Conservation (phyloP, 2,888 invertebrate species). For the Metacarcinus magister region DNA sequence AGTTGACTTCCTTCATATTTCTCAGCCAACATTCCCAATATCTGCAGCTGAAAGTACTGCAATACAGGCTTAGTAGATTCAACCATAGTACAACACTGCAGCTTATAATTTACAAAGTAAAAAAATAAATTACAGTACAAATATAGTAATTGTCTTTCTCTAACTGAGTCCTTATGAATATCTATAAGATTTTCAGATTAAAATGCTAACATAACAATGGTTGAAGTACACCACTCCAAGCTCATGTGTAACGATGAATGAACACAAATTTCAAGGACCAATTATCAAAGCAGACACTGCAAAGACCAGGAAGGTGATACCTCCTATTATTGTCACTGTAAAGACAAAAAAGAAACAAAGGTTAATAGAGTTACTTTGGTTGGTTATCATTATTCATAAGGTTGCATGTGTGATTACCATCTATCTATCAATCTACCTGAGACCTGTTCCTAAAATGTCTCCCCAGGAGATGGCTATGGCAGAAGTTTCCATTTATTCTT, state of each 20-base stretch:
- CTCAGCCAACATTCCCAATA: background rate
- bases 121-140: slow-evolving; percentile 30
- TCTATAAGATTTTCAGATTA: background rate
- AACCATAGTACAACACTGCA: background rate
- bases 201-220: background rate
- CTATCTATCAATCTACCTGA: background rate
- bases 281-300: slow-evolving; percentile 94
- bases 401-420: background rate
- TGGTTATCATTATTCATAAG: background rate
- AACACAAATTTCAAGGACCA: slow-evolving; percentile 73
- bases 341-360: slow-evolving; percentile 84
- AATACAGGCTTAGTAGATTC: background rate
- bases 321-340: slow-evolving; percentile 98
- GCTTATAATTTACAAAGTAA: slow-evolving; percentile 39
- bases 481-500: no score
- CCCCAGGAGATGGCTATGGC: no score
- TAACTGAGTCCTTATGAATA: background rate
- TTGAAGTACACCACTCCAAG: background rate
- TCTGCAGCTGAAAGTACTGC: background rate
- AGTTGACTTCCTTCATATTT: background rate
- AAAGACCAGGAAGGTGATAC: slow-evolving; percentile 96
- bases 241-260: background rate
- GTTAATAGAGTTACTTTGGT: background rate
- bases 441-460: no score
- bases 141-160: slow-evolving; percentile 44